Evolutionary conservation across 2,113 vertebrate species (phyloP).

Genomic region (Aspiorhynchus laticeps): DNA sequence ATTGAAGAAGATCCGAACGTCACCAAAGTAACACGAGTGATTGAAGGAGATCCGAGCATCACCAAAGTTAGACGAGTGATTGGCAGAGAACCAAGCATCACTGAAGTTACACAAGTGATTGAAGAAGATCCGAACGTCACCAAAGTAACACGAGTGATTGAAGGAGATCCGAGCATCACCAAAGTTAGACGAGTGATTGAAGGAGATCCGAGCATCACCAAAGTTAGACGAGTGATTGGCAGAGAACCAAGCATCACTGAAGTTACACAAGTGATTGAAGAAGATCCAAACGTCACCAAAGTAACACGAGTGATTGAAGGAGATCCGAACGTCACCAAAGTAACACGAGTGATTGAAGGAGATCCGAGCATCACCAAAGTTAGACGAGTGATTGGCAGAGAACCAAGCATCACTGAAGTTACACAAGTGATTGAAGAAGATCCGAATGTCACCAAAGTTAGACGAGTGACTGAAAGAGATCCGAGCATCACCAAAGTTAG

Average conservation of each 20-base stretch:
- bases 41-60: rapidly evolving
- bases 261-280: not conserved
- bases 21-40: not conserved
- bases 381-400: not conserved
- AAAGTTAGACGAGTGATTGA: not conserved
- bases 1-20: rapidly evolving
- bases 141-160: not conserved
- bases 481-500: not conserved
- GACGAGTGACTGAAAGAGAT: not conserved
- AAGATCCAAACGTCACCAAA: no score
- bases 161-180: not conserved
- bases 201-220: not conserved
- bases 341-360: not conserved
- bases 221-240: not conserved
- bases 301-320: not conserved
- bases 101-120: not conserved
- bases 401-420: not conserved
- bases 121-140: no score
- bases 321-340: not conserved
- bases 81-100: not conserved
- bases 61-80: not conserved
- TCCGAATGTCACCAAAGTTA: not conserved
- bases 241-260: not conserved
- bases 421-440: not conserved
- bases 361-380: not conserved